These are phyloP conservation scores for Apteryx mantelli DNA, from an alignment of 2,113 vertebrate species.

Conservation along the genomic window DNA sequence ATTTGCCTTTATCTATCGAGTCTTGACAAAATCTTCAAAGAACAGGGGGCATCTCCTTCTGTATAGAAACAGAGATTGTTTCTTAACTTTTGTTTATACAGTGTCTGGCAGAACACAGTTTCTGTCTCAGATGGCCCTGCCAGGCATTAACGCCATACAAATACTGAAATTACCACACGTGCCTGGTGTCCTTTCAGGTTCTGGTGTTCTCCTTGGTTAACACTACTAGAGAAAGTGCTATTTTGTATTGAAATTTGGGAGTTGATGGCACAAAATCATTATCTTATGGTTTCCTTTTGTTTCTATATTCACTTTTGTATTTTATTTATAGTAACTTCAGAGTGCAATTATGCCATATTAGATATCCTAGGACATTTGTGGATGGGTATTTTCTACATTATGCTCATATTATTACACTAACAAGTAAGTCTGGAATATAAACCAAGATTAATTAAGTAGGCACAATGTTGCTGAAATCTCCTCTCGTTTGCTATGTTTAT, in stretches of 20 bases:
- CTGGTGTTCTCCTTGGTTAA: not conserved
- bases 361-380: not conserved
- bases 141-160: not conserved
- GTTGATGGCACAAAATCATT: not conserved
- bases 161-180: not conserved
- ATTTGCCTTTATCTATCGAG: not conserved
- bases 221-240: not conserved
- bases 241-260: not conserved
- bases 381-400: not conserved
- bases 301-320: not conserved
- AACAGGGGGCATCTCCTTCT: not conserved
- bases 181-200: not conserved
- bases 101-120: not conserved
- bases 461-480: conserved; percentile 4
- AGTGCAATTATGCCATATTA: not conserved
- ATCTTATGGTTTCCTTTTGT: not conserved
- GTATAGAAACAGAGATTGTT: not conserved
- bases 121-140: not conserved
- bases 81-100: not conserved
- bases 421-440: conserved; percentile 13
- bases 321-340: not conserved
- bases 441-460: conserved; percentile 54
- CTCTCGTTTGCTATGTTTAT: not conserved
- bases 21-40: not conserved
- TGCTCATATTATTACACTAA: not conserved